These are phyloP conservation scores for Percina caprodes DNA, from an alignment of 2,113 vertebrate species.

Conservation along the genomic window DNA sequence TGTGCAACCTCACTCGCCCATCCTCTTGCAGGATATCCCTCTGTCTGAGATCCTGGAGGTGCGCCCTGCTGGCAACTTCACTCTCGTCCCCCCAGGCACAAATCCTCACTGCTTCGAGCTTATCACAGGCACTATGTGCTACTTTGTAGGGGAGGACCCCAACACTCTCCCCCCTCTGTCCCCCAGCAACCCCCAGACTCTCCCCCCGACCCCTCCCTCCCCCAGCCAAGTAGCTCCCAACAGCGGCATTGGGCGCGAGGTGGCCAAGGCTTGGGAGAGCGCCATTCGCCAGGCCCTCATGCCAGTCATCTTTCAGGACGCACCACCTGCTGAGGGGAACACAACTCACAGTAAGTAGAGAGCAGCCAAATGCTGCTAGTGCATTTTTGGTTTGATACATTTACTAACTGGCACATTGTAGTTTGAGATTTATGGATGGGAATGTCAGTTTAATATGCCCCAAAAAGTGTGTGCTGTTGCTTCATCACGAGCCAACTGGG, in stretches of 20 bases:
- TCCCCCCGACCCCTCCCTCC: conserved; percentile 68
- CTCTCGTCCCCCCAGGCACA: conserved; percentile 84
- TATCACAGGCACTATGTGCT: conserved; percentile 87
- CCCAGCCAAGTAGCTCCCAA: conserved; percentile 79
- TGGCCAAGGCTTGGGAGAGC: conserved; percentile 88
- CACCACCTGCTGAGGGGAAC: conserved; percentile 83
- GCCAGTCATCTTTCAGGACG: conserved; percentile 91
- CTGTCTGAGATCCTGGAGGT: conserved; percentile 90
- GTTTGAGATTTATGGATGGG: background rate
- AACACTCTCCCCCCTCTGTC: conserved; percentile 61
- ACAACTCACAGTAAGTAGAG: conserved; percentile 84
- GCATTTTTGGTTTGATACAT: background rate
- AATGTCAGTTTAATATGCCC: background rate
- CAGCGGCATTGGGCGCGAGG: conserved; percentile 86
- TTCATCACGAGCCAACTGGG: background rate
- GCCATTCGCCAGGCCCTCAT: conserved; percentile 92
- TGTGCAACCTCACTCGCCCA: background rate
- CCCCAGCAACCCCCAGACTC: conserved; percentile 44
- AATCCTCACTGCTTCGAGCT: conserved; percentile 92
- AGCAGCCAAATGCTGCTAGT: background rate
- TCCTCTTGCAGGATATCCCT: conserved; percentile 86
- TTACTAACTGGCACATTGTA: background rate
- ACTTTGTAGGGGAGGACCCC: conserved; percentile 90
- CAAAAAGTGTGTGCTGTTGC: background rate
- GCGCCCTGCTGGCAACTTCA: conserved; percentile 85